Evolutionary conservation across 2,888 invertebrate species (phyloP).

Genomic region (Lomographa bimaculata): DNA sequence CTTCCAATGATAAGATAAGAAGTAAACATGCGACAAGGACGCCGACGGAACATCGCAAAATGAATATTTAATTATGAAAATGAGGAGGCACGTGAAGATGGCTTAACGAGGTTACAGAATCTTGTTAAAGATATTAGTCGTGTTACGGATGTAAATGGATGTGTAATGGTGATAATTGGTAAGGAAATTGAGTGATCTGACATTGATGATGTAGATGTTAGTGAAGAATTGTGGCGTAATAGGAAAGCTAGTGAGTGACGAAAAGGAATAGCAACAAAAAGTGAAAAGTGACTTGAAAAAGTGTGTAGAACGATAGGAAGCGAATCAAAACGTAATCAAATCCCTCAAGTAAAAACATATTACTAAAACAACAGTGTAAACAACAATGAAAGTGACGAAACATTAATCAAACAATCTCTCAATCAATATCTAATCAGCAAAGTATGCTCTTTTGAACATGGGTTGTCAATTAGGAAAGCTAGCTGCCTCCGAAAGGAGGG

Average conservation of each 20-base stretch:
- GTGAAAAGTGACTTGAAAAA: neutral
- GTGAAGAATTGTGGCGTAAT: too few species aligned
- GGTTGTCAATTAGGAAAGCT: constrained; percentile 91
- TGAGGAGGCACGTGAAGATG: constrained; percentile 22
- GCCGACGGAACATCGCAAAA: constrained; percentile 20
- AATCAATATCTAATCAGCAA: too few species aligned
- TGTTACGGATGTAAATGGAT: constrained; percentile 6
- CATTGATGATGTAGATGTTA: too few species aligned
- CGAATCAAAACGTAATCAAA: neutral
- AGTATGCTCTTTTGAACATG: constrained; percentile 68
- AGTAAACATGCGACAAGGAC: constrained; percentile 27
- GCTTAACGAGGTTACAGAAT: constrained; percentile 26
- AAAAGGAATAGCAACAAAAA: too few species aligned
- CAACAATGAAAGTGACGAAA: constrained; percentile 11
- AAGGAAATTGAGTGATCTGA: too few species aligned
- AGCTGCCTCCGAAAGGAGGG: constrained; percentile 82
- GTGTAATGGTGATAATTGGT: constrained; percentile 14
- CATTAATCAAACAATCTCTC: too few species aligned
- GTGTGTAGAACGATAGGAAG: too few species aligned
- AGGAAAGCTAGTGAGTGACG: too few species aligned
- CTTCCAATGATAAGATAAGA: constrained; percentile 32
- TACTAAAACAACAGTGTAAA: too few species aligned
- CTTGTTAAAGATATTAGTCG: constrained; percentile 17
- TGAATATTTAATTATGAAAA: constrained; percentile 29
- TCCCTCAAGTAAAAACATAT: too few species aligned